Evolutionary conservation across 2,113 vertebrate species (phyloP), one percentile per base, ranked within the genome.

Genomic region (Rhizomys pruinosus): DNA sequence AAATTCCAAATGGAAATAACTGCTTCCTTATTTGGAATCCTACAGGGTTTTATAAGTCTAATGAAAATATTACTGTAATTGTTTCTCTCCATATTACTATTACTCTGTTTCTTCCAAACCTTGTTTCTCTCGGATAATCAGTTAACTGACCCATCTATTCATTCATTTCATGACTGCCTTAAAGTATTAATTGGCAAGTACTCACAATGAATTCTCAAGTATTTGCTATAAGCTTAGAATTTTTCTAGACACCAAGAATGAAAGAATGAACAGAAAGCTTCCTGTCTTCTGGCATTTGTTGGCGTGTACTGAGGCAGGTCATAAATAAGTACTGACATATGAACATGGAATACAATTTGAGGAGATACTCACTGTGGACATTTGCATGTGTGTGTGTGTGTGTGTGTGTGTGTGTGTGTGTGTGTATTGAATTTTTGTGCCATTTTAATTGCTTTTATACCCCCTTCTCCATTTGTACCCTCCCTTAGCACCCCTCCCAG

Each of bases 1-100:
- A 89, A 72, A 44, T 81, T 37, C 19, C 22, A 52, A 77, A 47
- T 42, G 29, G 8, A 85, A 92, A 94, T n/a, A 92, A 90, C 68
- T 80, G 2, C 12, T 79, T 89, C 13, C 29, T 89, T 90, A 66
- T 59, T 68, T 76, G 52, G 20, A 82, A 25, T 79, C 55, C 13
- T 32, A 72, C 1, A 89, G 37, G 8, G 6, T 39, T 91, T 94
- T 89, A 72, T 23, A 44, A 61, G 39, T 82, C 4, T n/a, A 86
- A 64, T 89, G 37, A 44, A 59, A 84, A 42, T 47, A 88, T 87
- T 68, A 82, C 61, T 34, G 0, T 72, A 64, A n/a, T 2, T 39
- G 23, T 52, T 82, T 86, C 23, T 87, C 13, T 88, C 44, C 44
- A 57, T 79, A 93, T 93, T 39, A 90, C 4, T 64, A 57, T 66